phyloP scores from a whole-genome alignment of 2,113 vertebrate species.

The Petromus typicus region DNA sequence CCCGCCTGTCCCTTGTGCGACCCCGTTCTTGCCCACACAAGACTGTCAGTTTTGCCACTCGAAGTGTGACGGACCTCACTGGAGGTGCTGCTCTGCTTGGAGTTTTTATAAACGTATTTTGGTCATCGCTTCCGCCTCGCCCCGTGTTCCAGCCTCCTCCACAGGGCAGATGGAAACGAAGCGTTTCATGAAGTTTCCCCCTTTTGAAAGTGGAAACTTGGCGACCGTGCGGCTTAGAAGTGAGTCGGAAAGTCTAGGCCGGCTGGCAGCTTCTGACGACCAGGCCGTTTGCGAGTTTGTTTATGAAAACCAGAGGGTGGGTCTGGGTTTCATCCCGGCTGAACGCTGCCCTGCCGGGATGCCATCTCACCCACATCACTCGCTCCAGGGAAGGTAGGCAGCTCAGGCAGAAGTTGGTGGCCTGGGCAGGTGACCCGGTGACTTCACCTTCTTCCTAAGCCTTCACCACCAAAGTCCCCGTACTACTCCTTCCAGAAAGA shows the following conservation, averaged over 20 bases:
- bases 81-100: background rate
- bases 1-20: background rate
- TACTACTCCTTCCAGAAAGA: background rate
- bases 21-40: background rate
- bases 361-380: too few relatives aligned
- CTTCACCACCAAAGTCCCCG: background rate
- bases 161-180: background rate
- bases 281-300: background rate
- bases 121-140: background rate
- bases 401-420: too few relatives aligned
- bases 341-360: background rate
- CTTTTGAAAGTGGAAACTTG: conserved; percentile 64
- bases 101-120: conserved; percentile 58
- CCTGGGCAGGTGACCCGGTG: rapidly evolving
- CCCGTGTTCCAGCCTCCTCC: conserved; percentile 8
- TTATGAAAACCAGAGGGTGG: background rate
- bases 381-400: background rate
- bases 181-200: background rate
- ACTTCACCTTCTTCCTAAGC: background rate
- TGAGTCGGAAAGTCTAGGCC: conserved; percentile 41
- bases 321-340: rapidly evolving
- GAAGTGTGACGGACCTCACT: background rate
- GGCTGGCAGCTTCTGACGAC: background rate
- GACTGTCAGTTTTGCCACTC: background rate
- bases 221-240: background rate